Base-by-base conservation (phyloP, 2,113 vertebrate genomes). In the Mesoclemmys tuberculata region DNA sequence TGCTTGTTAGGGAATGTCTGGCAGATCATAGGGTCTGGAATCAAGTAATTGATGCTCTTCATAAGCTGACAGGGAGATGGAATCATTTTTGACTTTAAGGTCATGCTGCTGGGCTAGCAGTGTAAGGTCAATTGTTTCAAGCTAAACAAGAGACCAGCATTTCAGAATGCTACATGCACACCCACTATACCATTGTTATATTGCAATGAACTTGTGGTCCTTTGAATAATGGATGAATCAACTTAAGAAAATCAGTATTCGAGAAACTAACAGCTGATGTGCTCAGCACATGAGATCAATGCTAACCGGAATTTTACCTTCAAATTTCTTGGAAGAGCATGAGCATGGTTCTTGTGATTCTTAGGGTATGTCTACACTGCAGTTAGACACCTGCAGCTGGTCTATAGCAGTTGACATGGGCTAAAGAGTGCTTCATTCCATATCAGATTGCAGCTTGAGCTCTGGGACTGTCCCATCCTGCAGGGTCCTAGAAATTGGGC, bases 1-100 rank as follows among this genome's bases (percentile, higher is more conserved):
- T 26, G 3, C 38, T 74, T 79, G 18, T 24, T 79, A 41, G 55
- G 68, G 71, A 74, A 10, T 51, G 7, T 19, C 44, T 35, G 74
- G 18, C 82, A 80, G 46, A 27, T 0, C 29, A 24, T 29, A 56
- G 26, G 24, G 26, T 44, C 54, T 82, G 51, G 26, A 75, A 44
- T 46, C 74, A 75, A 41, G 41, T 38, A 29, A 3, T 14, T 86
- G 82, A 18, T 82, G 9, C 9, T 86, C 52, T 78, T 80, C 55
- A 48, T n/a, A 79, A 46, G 18, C 1, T 82, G 64, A 7, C 0
- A 5, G 0, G 44, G n/a, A 77, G 44, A 61, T 61, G 48, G n/a
- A 54, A n/a, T 13, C 19, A 58, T 24, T 75, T 80, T n/a, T 80
- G 51, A 80, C 16, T 16, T 58, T 27, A n/a, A n/a, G 8, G 35